These are phyloP conservation scores for Ophiodon elongatus DNA, from an alignment of 2,113 vertebrate species.

Conservation along the genomic window DNA sequence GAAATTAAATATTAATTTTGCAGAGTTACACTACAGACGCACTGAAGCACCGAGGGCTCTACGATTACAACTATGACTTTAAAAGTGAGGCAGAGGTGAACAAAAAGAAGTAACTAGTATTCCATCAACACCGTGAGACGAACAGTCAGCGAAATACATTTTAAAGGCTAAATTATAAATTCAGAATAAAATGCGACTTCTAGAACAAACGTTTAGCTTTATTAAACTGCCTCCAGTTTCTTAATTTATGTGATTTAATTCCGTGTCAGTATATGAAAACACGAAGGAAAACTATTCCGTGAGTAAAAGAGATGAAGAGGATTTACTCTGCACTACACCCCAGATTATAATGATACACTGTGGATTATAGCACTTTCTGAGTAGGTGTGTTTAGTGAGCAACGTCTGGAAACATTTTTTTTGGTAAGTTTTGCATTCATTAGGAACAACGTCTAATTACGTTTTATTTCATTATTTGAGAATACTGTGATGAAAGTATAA, in stretches of 20 bases:
- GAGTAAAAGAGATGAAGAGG: conserved; percentile 47
- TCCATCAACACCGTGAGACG: background rate
- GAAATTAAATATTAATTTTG: background rate
- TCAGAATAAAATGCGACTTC: background rate
- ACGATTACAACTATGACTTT: conserved; percentile 10
- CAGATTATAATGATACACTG: conserved; percentile 59
- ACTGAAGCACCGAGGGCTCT: conserved; percentile 5
- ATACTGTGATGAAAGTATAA: conserved; percentile 3
- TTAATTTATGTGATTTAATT: background rate
- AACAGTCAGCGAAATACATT: background rate
- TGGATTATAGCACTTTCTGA: conserved; percentile 61
- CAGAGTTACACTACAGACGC: background rate
- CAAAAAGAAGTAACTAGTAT: background rate
- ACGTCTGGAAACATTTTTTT: conserved; percentile 21
- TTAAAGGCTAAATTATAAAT: background rate
- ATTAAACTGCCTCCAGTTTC: background rate
- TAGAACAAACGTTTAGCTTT: background rate
- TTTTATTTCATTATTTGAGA: background rate
- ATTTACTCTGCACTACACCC: conserved; percentile 54
- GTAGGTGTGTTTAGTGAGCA: conserved; percentile 34
- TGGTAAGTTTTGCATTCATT: conserved; percentile 5
- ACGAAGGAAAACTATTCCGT: conserved; percentile 11
- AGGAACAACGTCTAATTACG: background rate
- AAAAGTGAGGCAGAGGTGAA: background rate
- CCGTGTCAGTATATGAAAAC: background rate